A percentile compares a stretch with the other conserved stretches of the same genome.
These are phyloP conservation scores for Trinorchestia longiramus DNA, from an alignment of 1,140 invertebrate species.

Conservation along the genomic window DNA sequence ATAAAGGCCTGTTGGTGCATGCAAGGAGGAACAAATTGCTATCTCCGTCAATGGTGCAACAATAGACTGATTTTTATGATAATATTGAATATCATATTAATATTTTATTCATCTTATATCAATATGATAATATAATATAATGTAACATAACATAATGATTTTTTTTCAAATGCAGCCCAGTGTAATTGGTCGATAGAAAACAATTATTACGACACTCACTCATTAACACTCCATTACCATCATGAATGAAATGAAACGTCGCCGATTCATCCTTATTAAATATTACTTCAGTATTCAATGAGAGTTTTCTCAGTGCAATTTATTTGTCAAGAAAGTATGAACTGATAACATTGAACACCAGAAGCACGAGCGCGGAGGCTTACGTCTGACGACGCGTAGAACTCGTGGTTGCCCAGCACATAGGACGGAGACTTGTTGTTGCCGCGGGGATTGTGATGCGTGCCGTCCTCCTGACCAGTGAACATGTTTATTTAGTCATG, in stretches of 20 bases:
- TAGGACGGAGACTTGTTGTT: not conserved
- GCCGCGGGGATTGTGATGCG: conserved; percentile 17
- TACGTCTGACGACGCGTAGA: conserved; percentile 10
- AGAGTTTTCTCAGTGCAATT: not conserved
- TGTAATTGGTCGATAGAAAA: too few relatives aligned
- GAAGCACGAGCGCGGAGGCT: not conserved
- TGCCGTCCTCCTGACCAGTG: not conserved
- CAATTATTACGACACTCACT: too few relatives aligned
- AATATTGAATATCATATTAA: too few relatives aligned
- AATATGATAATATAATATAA: too few relatives aligned
- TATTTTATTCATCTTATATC: too few relatives aligned
- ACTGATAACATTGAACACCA: not conserved
- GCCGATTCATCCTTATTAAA: not conserved
- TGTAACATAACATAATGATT: too few relatives aligned
- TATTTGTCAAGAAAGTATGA: not conserved
- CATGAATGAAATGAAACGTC: not conserved
- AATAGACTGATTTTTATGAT: too few relatives aligned
- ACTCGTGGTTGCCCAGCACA: not conserved
- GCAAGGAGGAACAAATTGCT: too few relatives aligned
- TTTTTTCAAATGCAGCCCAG: too few relatives aligned
- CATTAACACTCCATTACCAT: not conserved
- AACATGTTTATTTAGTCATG: not conserved
- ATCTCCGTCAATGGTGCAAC: too few relatives aligned
- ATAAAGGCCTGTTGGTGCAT: too few relatives aligned
- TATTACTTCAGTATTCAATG: not conserved